phyloP scores from a whole-genome alignment of 2,797 vertebrate species.

The Trachops cirrhosus region DNA sequence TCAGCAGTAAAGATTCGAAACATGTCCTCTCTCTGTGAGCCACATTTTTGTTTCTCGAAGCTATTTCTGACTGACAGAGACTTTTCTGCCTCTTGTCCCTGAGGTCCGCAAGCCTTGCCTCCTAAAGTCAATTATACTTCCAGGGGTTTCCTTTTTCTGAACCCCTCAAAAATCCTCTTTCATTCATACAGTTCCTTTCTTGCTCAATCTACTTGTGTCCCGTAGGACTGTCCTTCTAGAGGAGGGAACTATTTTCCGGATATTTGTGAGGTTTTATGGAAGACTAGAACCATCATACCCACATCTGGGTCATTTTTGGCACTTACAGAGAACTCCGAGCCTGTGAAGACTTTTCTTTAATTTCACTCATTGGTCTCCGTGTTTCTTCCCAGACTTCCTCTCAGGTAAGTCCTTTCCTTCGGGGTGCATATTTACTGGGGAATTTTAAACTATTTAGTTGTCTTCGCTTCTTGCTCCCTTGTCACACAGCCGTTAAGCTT shows the following conservation, averaged over 20 bases:
- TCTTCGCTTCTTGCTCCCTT: neutral
- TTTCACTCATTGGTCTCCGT: neutral
- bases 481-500: neutral
- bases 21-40: neutral
- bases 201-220: neutral
- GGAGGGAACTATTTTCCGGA: neutral
- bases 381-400: neutral
- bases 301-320: neutral
- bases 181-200: neutral
- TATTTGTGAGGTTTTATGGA: neutral
- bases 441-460: neutral
- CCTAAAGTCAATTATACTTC: neutral
- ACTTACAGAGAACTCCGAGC: neutral
- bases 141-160: neutral
- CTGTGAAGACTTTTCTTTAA: neutral
- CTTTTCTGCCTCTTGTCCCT: neutral
- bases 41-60: neutral
- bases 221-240: neutral
- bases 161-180: neutral
- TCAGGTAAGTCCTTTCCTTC: neutral
- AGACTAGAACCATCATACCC: neutral
- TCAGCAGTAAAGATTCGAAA: neutral
- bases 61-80: neutral
- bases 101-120: neutral
- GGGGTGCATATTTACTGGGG: neutral